These are phyloP conservation scores for Heterotilapia buettikoferi DNA, from an alignment of 2,113 vertebrate species.

Conservation along the genomic window DNA sequence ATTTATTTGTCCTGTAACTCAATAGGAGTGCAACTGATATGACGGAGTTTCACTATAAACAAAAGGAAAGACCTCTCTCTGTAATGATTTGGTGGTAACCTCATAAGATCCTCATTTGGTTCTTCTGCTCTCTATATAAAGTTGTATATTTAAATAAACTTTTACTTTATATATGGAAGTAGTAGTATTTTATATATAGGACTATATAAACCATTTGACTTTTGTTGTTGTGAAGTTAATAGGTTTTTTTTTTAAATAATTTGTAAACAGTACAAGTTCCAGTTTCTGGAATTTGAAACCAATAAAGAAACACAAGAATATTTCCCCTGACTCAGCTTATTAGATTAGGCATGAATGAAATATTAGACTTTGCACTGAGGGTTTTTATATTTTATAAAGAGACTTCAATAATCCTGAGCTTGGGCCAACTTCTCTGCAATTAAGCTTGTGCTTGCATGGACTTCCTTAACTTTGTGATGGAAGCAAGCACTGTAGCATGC, in stretches of 20 bases:
- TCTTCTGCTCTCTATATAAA: constrained; percentile 1
- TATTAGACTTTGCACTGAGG: neutral
- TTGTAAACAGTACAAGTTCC: constrained; percentile 24
- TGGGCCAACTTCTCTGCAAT: neutral
- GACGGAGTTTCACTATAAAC: constrained; percentile 58
- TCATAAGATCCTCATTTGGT: neutral
- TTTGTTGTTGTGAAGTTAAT: constrained; percentile 21
- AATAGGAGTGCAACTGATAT: constrained; percentile 27
- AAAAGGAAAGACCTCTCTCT: constrained; percentile 28
- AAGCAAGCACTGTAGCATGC: neutral
- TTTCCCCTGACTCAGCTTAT: constrained; percentile 15
- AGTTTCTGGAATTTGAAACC: neutral
- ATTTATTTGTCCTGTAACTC: constrained; percentile 57
- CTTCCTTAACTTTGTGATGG: neutral
- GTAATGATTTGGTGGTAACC: constrained; percentile 16
- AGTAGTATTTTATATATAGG: neutral
- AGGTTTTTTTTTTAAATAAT: neutral
- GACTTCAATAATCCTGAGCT: neutral
- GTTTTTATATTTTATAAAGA: neutral
- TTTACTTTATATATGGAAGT: neutral
- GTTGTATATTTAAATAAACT: neutral
- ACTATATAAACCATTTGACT: constrained; percentile 41
- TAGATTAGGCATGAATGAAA: constrained; percentile 40
- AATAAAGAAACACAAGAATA: neutral
- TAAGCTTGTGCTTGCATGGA: neutral